Evolutionary conservation across 1,140 invertebrate species (phyloP).

Genomic region (Drosophila oshimai): DNA sequence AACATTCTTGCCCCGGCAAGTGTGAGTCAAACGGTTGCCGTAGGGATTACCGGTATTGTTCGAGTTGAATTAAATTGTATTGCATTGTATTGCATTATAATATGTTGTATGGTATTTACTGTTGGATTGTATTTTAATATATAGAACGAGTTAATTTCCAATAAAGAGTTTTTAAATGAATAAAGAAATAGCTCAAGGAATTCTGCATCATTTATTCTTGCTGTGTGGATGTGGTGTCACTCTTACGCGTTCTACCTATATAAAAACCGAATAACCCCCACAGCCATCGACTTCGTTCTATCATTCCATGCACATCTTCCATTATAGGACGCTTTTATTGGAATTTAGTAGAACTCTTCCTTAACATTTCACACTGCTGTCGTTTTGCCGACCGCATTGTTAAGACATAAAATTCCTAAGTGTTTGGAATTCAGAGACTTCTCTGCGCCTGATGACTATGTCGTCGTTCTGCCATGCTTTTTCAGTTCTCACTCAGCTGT

Average conservation of each 20-base stretch:
- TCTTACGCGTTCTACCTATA: background rate
- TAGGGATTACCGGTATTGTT: constrained; percentile 12
- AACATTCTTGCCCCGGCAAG: background rate
- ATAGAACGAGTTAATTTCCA: constrained; percentile 75
- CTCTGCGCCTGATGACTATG: constrained; percentile 16
- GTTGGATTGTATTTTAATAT: constrained; percentile 80
- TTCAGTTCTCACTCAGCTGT: background rate
- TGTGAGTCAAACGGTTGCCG: background rate
- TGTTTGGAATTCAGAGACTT: constrained; percentile 71
- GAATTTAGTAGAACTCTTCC: constrained; percentile 71
- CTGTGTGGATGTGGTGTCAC: background rate
- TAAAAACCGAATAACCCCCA: background rate
- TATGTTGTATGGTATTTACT: constrained; percentile 80
- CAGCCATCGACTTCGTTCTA: background rate
- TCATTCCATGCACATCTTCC: background rate
- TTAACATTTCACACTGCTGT: constrained; percentile 65
- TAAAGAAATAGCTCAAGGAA: constrained; percentile 20
- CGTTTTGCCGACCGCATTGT: constrained; percentile 69
- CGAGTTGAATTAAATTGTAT: constrained; percentile 48
- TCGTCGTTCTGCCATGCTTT: constrained; percentile 1
- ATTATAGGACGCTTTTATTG: constrained; percentile 26
- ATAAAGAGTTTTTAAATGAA: constrained; percentile 75
- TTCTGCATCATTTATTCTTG: background rate
- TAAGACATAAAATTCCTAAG: constrained; percentile 72
- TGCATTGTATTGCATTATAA: constrained; percentile 71